Conservation (phyloP, 23 tunicate species). For the Phallusia fumigata region DNA sequence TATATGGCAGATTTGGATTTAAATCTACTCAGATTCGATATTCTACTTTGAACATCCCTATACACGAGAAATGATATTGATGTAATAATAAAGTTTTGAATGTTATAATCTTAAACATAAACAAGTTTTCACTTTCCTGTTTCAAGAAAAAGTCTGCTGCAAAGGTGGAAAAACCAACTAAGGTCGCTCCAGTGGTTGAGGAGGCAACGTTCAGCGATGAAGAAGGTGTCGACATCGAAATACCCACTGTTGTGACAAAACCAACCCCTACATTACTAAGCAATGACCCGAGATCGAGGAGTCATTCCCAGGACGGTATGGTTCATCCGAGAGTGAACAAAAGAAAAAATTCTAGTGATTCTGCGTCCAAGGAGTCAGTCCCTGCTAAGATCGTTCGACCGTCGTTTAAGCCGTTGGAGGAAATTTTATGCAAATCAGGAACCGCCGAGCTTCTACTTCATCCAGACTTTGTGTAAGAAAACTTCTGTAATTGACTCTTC, state of each 20-base stretch:
- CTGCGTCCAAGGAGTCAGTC: background rate
- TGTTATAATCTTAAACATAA: no score
- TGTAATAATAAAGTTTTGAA: no score
- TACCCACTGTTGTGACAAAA: background rate
- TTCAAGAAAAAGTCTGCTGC: no score
- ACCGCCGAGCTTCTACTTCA: slow-evolving; percentile 55
- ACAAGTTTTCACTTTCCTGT: no score
- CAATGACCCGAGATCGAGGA: background rate
- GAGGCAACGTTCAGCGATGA: slow-evolving; percentile 83
- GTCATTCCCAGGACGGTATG: background rate
- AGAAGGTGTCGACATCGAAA: slow-evolving; percentile 15
- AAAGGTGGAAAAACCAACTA: background rate
- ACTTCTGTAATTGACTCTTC: no score
- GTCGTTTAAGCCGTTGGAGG: slow-evolving; percentile 78
- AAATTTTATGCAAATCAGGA: slow-evolving; percentile 34
- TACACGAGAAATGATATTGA: no score
- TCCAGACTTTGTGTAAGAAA: slow-evolving; percentile 83
- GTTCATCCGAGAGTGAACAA: background rate
- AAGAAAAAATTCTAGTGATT: slow-evolving; percentile 34
- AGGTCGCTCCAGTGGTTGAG: slow-evolving; percentile 1
- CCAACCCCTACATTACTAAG: background rate
- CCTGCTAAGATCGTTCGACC: slow-evolving; percentile 43
- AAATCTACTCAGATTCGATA: no score
- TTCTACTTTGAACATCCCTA: no score
- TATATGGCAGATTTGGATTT: no score